These are phyloP conservation scores for Pseudomyrmex sp. DNA, from an alignment of 1,140 invertebrate genomes.

Conservation along the genomic window DNA sequence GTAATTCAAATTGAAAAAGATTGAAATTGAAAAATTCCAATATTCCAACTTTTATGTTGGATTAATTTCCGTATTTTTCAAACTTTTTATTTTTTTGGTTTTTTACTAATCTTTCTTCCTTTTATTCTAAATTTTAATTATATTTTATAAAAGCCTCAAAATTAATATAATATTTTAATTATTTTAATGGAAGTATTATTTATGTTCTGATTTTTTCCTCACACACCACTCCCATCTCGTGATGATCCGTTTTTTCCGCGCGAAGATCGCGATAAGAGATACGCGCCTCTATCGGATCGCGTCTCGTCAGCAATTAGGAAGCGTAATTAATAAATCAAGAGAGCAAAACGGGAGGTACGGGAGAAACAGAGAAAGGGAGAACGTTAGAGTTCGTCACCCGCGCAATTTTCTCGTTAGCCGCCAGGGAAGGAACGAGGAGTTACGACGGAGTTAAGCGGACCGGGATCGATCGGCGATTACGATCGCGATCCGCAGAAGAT, in stretches of 20 bases:
- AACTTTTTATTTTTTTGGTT: no score
- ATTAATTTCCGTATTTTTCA: no score
- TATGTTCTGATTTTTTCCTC: no score
- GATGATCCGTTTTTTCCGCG: neutral
- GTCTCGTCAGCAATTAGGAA: slow-evolving; percentile 40
- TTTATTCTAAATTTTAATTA: no score
- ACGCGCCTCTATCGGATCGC: neutral
- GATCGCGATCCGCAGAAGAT: slow-evolving; percentile 59
- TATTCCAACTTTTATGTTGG: no score
- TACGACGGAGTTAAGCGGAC: slow-evolving; percentile 52
- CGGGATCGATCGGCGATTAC: slow-evolving; percentile 69
- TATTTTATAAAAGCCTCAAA: no score
- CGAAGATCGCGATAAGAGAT: neutral
- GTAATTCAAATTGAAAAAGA: no score
- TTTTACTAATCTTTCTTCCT: no score
- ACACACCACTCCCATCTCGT: no score
- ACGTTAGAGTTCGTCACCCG: slow-evolving; percentile 42
- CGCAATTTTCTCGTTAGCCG: slow-evolving; percentile 59
- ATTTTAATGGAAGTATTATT: no score
- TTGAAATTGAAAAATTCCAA: no score
- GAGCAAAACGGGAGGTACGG: slow-evolving; percentile 2
- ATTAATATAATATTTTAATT: no score
- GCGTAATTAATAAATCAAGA: slow-evolving; percentile 65
- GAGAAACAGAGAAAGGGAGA: neutral
- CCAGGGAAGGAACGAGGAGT: slow-evolving; percentile 15